Evolutionary conservation across 2,113 vertebrate genomes (phyloP).

Genomic region (Opisthocomus hoazin): DNA sequence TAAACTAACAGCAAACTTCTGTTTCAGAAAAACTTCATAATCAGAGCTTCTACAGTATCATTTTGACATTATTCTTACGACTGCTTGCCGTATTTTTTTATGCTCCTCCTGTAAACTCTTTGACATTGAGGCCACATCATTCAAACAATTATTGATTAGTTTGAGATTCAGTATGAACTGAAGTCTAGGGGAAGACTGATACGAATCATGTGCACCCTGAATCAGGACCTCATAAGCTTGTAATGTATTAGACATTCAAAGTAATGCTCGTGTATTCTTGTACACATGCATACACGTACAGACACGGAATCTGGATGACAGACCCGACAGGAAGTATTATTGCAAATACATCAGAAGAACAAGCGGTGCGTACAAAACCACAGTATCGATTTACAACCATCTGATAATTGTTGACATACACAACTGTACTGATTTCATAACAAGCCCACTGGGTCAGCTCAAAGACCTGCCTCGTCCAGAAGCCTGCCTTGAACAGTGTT

Average conservation of each 20-base stretch:
- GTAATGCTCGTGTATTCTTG: neutral
- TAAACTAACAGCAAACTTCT: neutral
- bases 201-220: neutral
- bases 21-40: neutral
- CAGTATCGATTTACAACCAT: neutral
- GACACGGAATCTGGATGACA: neutral
- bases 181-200: neutral
- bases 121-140: neutral
- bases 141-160: neutral
- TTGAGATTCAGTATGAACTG: neutral
- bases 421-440: neutral
- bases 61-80: neutral
- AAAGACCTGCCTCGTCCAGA: neutral
- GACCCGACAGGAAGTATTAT: neutral
- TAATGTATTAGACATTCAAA: neutral
- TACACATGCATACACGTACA: rapidly evolving
- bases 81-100: neutral
- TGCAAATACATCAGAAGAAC: neutral
- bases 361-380: neutral
- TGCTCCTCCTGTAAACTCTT: neutral
- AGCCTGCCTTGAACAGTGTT: neutral
- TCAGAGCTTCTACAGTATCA: neutral
- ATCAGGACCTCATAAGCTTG: neutral
- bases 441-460: neutral
- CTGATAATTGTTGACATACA: neutral